These are phyloP conservation scores for Tonatia bakeri DNA, from an alignment of 2,113 vertebrate genomes.

Conservation along the genomic window DNA sequence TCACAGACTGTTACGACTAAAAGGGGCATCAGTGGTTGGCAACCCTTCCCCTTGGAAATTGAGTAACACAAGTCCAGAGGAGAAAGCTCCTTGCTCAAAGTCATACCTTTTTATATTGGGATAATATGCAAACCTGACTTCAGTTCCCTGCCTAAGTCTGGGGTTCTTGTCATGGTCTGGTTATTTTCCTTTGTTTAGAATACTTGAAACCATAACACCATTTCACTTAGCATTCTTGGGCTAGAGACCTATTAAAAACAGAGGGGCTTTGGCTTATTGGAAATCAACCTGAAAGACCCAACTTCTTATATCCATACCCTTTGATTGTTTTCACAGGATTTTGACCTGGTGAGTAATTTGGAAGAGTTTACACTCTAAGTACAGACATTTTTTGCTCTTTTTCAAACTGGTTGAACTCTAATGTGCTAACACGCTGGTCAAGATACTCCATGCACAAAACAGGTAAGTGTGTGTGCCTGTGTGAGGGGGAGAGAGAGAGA, in stretches of 20 bases:
- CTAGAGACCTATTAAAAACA: neutral
- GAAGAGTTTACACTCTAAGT: constrained; percentile 16
- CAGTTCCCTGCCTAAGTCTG: neutral
- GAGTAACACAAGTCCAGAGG: neutral
- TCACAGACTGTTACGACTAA: neutral
- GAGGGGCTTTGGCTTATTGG: neutral
- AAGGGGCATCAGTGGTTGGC: neutral
- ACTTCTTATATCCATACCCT: neutral
- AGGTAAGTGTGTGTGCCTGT: neutral
- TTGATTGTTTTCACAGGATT: constrained; percentile 10
- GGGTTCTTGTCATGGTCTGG: neutral
- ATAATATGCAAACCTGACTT: neutral
- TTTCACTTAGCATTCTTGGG: neutral
- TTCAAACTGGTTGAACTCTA: neutral
- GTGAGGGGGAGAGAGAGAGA: neutral
- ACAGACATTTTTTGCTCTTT: constrained; percentile 24
- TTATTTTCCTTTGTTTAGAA: neutral
- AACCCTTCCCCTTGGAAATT: neutral
- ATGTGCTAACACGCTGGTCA: neutral
- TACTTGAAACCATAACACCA: neutral
- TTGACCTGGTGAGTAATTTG: neutral
- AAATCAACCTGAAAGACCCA: neutral
- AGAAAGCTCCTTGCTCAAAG: neutral
- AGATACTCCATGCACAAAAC: neutral
- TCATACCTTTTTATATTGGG: neutral